phyloP scores from a whole-genome alignment of 2,113 vertebrate species.

The Periophthalmus modestus region DNA sequence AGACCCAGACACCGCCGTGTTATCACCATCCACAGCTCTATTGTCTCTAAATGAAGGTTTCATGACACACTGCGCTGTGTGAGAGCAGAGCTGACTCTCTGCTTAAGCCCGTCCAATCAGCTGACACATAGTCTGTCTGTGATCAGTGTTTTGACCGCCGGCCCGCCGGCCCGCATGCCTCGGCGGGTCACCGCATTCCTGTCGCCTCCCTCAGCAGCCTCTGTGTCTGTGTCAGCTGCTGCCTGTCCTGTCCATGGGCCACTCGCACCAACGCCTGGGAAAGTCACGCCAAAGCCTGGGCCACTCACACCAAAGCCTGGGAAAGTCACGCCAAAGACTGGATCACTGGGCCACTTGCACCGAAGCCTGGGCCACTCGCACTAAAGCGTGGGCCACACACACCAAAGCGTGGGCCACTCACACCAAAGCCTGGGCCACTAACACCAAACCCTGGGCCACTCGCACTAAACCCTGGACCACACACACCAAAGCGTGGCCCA shows the following conservation, averaged over 20 bases:
- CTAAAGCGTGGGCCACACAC: constrained; percentile 68
- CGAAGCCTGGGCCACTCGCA: constrained; percentile 61
- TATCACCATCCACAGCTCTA: background rate
- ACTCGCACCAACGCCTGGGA: constrained; percentile 63
- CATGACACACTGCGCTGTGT: background rate
- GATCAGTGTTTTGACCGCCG: constrained; percentile 37
- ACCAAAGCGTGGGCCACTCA: constrained; percentile 47
- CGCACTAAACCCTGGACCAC: constrained; percentile 64
- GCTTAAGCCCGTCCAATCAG: constrained; percentile 19
- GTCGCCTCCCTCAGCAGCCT: constrained; percentile 70
- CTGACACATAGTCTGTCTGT: constrained; percentile 22
- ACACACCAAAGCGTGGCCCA: constrained; percentile 68
- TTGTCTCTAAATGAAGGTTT: constrained; percentile 9
- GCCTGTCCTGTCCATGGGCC: constrained; percentile 66
- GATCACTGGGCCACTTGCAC: constrained; percentile 9
- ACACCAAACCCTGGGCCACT: constrained; percentile 68
- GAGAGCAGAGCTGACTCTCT: constrained; percentile 11
- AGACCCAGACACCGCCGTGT: background rate
- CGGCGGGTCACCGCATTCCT: constrained; percentile 67
- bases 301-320: constrained; percentile 36
- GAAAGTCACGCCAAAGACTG: constrained; percentile 66
- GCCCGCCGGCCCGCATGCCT: constrained; percentile 35
- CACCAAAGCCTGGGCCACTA: constrained; percentile 44
- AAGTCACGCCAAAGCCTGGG: constrained; percentile 64
- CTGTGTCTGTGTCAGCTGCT: constrained; percentile 78